Evolutionary conservation across 2,888 invertebrate genomes (phyloP), one percentile per base, ranked within the genome.

Genomic region (Philereme vetulata): DNA sequence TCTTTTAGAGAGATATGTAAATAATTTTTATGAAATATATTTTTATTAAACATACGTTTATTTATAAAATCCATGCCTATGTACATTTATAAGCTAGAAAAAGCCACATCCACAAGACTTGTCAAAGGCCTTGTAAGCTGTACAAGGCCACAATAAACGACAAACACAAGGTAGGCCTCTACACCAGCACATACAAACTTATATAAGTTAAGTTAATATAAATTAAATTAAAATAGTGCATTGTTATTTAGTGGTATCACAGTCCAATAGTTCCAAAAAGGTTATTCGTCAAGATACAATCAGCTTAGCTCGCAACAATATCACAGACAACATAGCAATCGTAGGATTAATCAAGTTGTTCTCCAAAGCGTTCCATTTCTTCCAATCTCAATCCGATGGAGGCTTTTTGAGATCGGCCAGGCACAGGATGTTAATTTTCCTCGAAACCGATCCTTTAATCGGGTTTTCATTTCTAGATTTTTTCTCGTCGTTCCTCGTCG

Each of bases 221-320:
- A 77, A 80, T 78, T 82, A 84, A 80, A 80, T 75, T 78, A 80
- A 75, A 78, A 77, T 72, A 80, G 84, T 88, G 84, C 81, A 59
- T 80, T 71, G 71, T 76, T 77, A 72, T 70, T 74, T 81, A 75
- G 84, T 87, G 84, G 84, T 90, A 90, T 90, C 90, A 90, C 90
- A 90, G 90, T 86, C 80, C 80, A 21, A 21, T 67, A 57, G 60
- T 65, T 67, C 59, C 68, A 68, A 66, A 66, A 69, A 67, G 64
- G 48, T 72, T 64, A 59, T 46, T 60, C 43, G 66, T 69, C 62
- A 60, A 59, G 35, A 52, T 56, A 50, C 45, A 59, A 50, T 58
- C 58, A 60, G 56, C 54, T 61, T 53, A 58, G 40, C 11, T 52
- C 53, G 58, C 64, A 52, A 60, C 46, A 35, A 63, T 62, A 65